Percentiles rank a stretch among this genome's conserved stretches.
Evolutionary conservation across 2,888 invertebrate species (phyloP).

Genomic region (Lepidochrysops patricia): DNA sequence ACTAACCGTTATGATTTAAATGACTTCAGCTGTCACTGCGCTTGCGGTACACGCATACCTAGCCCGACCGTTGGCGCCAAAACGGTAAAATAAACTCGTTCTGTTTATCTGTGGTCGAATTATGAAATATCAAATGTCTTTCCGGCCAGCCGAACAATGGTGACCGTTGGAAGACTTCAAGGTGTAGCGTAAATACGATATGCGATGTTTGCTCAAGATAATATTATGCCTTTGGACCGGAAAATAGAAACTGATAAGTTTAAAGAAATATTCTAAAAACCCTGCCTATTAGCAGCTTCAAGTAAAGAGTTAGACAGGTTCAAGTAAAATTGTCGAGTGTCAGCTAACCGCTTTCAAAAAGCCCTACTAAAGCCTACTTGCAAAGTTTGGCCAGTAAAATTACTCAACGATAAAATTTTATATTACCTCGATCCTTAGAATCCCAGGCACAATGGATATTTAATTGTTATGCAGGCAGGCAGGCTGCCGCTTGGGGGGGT

Average conservation of each 20-base stretch:
- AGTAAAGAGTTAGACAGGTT: too few relatives aligned
- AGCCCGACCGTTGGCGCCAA: constrained; percentile 31
- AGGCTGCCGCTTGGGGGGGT: too few relatives aligned
- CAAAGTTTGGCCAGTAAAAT: too few relatives aligned
- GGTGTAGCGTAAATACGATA: constrained; percentile 2
- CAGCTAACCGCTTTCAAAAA: too few relatives aligned
- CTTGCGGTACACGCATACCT: constrained; percentile 57
- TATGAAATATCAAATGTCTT: constrained; percentile 6
- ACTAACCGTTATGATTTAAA: constrained; percentile 69
- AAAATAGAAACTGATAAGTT: neutral
- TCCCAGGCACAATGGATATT: too few relatives aligned
- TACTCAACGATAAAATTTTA: too few relatives aligned
- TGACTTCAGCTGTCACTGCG: constrained; percentile 58
- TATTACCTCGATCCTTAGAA: too few relatives aligned
- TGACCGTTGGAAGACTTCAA: neutral
- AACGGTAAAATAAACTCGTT: constrained; percentile 30
- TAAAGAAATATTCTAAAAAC: too few relatives aligned
- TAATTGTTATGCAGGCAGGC: too few relatives aligned
- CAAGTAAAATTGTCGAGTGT: too few relatives aligned
- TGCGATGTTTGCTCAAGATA: constrained; percentile 6
- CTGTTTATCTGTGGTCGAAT: constrained; percentile 13
- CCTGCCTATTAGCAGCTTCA: too few relatives aligned
- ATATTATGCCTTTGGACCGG: neutral
- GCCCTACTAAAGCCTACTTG: too few relatives aligned
- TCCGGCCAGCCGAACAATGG: neutral